A percentile compares a stretch with the other conserved stretches of the same genome.
Conservation (phyloP, 2,113 vertebrate genomes). For the Spilogale gracilis region DNA sequence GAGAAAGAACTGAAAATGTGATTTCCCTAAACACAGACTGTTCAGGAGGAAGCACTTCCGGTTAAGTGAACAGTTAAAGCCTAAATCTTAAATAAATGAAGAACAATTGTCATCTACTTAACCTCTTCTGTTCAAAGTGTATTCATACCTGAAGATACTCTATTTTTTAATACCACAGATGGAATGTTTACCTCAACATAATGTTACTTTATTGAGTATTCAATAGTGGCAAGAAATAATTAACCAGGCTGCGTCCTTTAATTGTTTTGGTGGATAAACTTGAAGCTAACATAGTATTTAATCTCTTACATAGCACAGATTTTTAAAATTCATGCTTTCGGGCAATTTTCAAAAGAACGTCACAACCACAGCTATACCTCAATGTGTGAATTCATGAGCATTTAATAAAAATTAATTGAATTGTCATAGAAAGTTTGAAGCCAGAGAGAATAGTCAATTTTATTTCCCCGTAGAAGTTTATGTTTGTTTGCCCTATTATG, state of each 20-base stretch:
- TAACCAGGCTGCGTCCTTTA: conserved; percentile 75
- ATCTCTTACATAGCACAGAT: conserved; percentile 66
- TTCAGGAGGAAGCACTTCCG: conserved; percentile 79
- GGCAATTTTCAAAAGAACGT: conserved; percentile 62
- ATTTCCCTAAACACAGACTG: conserved; percentile 76
- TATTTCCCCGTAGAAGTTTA: background rate
- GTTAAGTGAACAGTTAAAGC: conserved; percentile 83
- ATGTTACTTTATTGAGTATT: conserved; percentile 86
- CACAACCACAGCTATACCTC: conserved; percentile 74
- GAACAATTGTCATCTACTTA: conserved; percentile 81
- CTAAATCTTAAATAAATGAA: conserved; percentile 82
- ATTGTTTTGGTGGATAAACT: conserved; percentile 75
- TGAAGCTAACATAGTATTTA: conserved; percentile 68
- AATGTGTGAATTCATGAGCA: conserved; percentile 65
- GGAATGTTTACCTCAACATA: conserved; percentile 81
- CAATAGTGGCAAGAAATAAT: conserved; percentile 83
- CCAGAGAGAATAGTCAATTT: conserved; percentile 3
- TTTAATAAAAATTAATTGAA: conserved; percentile 62
- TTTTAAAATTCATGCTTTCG: conserved; percentile 3
- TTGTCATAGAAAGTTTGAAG: conserved; percentile 34
- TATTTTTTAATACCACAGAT: conserved; percentile 78
- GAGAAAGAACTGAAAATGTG: conserved; percentile 64
- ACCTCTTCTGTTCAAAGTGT: conserved; percentile 83
- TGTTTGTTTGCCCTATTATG: background rate
- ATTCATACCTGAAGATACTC: conserved; percentile 84